Base-by-base conservation (phyloP, 2,113 vertebrate species). In the Antigone vipio region DNA sequence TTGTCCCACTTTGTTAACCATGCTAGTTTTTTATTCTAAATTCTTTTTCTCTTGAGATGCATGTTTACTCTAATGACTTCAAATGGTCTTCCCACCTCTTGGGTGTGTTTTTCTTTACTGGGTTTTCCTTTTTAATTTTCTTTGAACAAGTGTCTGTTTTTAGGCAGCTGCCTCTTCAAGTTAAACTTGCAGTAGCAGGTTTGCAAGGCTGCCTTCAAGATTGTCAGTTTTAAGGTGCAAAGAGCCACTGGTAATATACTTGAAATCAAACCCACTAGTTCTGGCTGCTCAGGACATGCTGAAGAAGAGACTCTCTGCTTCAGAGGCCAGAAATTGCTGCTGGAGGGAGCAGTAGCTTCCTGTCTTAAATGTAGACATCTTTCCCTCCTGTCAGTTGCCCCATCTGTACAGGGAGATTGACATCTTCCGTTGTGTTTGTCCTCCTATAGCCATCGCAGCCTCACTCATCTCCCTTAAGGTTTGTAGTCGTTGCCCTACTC, bases 101-200 rank as follows among this genome's bases (percentile, higher is more conserved):
- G 92, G 53, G 78, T 84, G 60, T 94, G 56, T 74, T 88, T 92
- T 90, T 91, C 62, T 45, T 84, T 84, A 75, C 16, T 79, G 35
- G 44, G 34, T 94, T 96, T 93, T 82, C 30, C 66, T 82, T 72
- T 88, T 68, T 64, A 55, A 81, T 84, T 82, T 82, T 91, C 64
- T 89, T 92, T 78, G 63, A 93, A 79, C 26, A 53, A 85, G 12
- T 5, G 8, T 26, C 27, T 66, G 22, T 85, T 26, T 53, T 82
- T 32, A 73, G 79, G 45, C 62, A 75, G 35, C 22, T 75, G 2
- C 23, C 10, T 67, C 35, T 42, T 63, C 47, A 56, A 81, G 69
- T 49, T 73, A 62, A 83, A 34, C 34, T 44, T 77, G 34, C 4
- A 78, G 69, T 4, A 60, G 38, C 56, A 85, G 56, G 27, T 55